A percentile compares a stretch with the other conserved stretches of the same genome.
Conservation (phyloP, 2,113 vertebrate genomes). For the Anas platyrhynchos region DNA sequence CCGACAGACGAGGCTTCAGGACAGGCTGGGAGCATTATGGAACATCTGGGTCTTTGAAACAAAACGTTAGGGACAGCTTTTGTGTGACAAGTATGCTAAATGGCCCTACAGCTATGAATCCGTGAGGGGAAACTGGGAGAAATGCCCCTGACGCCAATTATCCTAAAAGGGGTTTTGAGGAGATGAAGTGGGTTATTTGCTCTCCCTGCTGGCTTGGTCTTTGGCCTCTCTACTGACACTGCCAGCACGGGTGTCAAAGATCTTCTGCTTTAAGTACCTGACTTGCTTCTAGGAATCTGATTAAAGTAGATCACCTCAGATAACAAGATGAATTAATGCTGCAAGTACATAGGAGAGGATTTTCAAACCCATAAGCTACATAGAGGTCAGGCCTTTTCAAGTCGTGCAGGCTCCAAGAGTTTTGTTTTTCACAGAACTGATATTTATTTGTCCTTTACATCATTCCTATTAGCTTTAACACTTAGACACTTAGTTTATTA, state of each 20-base stretch:
- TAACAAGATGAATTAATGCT: conserved; percentile 64
- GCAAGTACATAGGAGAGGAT: conserved; percentile 61
- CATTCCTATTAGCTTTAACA: background rate
- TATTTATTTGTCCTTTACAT: background rate
- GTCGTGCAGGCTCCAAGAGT: background rate
- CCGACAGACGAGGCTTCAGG: background rate
- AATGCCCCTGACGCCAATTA: background rate
- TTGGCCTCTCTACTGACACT: background rate
- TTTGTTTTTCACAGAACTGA: background rate
- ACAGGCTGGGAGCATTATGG: background rate
- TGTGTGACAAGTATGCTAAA: background rate
- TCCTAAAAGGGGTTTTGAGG: background rate
- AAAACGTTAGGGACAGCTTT: background rate
- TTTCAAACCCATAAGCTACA: conserved; percentile 27
- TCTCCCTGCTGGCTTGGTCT: background rate
- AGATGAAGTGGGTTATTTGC: background rate
- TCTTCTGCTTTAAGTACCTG: conserved; percentile 35
- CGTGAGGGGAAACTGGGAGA: background rate
- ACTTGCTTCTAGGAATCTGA: conserved; percentile 69
- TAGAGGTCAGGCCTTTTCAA: conserved; percentile 16
- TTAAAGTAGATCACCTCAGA: conserved; percentile 67
- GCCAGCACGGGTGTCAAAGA: conserved; percentile 21
- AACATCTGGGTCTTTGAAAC: background rate
- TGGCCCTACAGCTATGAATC: background rate
- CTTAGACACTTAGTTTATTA: background rate